These are phyloP conservation scores for Iselma pallidipennis DNA, from an alignment of 2,888 invertebrate genomes.

Conservation along the genomic window DNA sequence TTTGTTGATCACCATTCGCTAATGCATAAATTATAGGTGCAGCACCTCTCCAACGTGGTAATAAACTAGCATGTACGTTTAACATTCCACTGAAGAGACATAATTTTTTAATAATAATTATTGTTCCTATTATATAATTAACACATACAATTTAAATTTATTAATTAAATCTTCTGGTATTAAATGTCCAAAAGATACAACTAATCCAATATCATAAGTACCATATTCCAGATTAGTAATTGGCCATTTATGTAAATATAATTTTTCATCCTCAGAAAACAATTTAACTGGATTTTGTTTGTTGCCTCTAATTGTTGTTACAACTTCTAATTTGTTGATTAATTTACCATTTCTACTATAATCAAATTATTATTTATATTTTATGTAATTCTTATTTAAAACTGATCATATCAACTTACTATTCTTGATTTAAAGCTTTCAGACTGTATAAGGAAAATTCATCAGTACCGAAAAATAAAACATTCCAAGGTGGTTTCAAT, in stretches of 20 bases:
- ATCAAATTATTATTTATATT: slow-evolving; percentile 12
- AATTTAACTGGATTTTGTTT: slow-evolving; percentile 66
- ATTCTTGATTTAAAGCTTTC: slow-evolving; percentile 66
- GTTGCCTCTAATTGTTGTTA: slow-evolving; percentile 66
- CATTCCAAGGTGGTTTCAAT: slow-evolving; percentile 57
- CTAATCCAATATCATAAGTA: slow-evolving; percentile 82
- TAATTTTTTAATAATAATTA: too few species aligned
- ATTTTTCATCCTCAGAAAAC: slow-evolving; percentile 67
- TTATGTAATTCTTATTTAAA: neutral
- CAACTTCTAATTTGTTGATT: slow-evolving; percentile 67
- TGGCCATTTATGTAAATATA: slow-evolving; percentile 60
- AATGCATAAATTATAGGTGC: slow-evolving; percentile 88
- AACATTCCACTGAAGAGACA: slow-evolving; percentile 83
- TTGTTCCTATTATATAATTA: too few species aligned
- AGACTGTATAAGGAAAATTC: slow-evolving; percentile 78
- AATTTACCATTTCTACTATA: slow-evolving; percentile 60
- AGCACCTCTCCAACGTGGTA: slow-evolving; percentile 93
- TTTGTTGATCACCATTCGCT: slow-evolving; percentile 76
- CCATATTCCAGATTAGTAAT: slow-evolving; percentile 44
- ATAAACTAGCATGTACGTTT: slow-evolving; percentile 90
- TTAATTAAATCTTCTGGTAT: slow-evolving; percentile 77
- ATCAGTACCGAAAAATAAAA: slow-evolving; percentile 89
- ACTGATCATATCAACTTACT: too few species aligned
- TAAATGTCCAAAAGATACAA: slow-evolving; percentile 92
- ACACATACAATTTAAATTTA: slow-evolving; percentile 83